Evolutionary conservation across 2,797 vertebrate species (phyloP).

Genomic region (Pipistrellus nathusii): DNA sequence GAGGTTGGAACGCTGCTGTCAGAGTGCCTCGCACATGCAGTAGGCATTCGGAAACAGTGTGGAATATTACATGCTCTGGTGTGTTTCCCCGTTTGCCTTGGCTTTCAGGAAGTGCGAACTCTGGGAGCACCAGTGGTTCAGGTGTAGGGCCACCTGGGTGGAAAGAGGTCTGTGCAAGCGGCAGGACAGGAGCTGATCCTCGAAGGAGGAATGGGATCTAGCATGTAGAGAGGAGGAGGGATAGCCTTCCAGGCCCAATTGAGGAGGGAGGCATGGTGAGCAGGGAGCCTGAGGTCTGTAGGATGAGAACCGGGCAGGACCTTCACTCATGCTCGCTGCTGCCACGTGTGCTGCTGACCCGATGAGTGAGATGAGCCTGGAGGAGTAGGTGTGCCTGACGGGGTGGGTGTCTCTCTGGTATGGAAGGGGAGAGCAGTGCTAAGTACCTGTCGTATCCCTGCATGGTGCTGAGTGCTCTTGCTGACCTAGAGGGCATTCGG

Average conservation of each 20-base stretch:
- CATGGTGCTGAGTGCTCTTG: not conserved
- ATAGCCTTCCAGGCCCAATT: not conserved
- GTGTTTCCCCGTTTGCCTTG: not conserved
- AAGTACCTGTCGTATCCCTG: accelerated
- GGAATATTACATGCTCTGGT: too few species aligned
- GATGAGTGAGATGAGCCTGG: not conserved
- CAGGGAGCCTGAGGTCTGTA: not conserved
- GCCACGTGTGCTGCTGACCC: not conserved
- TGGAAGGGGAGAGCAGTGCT: accelerated
- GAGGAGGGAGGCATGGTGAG: not conserved
- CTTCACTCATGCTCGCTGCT: not conserved
- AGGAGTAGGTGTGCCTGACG: accelerated
- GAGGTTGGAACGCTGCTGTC: not conserved
- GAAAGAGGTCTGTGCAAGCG: not conserved
- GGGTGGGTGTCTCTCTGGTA: not conserved
- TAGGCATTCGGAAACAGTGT: not conserved
- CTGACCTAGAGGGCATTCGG: not conserved
- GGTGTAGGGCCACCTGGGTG: too few species aligned
- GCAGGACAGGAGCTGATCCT: not conserved
- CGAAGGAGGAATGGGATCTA: not conserved
- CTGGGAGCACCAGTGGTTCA: not conserved
- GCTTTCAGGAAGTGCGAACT: not conserved
- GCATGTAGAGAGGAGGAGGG: not conserved
- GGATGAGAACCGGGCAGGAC: not conserved
- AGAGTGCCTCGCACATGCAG: not conserved